Base-by-base conservation (phyloP, 64 coral and sea anemone species). In the Montipora cactus region DNA sequence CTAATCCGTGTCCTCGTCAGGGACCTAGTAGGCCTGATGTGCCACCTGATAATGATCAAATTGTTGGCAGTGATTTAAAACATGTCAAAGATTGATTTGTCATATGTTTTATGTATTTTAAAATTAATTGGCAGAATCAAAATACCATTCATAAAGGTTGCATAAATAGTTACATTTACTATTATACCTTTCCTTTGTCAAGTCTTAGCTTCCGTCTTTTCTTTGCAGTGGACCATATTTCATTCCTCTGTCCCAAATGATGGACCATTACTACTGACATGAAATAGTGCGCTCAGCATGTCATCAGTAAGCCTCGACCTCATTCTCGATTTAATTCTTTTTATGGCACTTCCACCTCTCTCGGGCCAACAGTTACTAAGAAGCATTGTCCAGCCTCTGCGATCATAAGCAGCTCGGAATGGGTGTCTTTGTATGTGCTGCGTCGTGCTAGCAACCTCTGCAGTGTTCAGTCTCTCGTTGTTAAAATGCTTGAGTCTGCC, bases 261-360 rank as follows among this genome's bases (percentile, higher is more conserved):
- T 80, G 78, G 18, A 16, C 50, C 78, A 57, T 55, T 51, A 49
- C 8, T 22, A 18, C 78, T 55, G 15, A 13, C 10, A 44, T 77
- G 75, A 20, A 77, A 18, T 50, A 78, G 76, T 78, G 76, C 76
- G 50, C 50, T 78, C 50, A 78, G 76, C 47, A 78, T 78, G 45
- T 78, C 76, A 78, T 50, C 76, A 78, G 76, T 49, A 12, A 78
- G 76, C 22, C 22, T 78, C 76, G 76, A 78, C 76, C 76, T 78
- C 76, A 49, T 78, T 78, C 74, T 76, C 44, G 37, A 47, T 78
- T 75, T 75, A 23, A 75, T 75, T 18, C 73, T 75, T 23, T 78
- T 78, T 50, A 78, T 80, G 57, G 78, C 78, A 76, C 78, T 80
- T 80, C 78, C 78, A 80, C 80, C 80, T 62, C 80, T 82, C 44